Conservation (phyloP, 2,797 vertebrate species). For the Poecile montanus region DNA sequence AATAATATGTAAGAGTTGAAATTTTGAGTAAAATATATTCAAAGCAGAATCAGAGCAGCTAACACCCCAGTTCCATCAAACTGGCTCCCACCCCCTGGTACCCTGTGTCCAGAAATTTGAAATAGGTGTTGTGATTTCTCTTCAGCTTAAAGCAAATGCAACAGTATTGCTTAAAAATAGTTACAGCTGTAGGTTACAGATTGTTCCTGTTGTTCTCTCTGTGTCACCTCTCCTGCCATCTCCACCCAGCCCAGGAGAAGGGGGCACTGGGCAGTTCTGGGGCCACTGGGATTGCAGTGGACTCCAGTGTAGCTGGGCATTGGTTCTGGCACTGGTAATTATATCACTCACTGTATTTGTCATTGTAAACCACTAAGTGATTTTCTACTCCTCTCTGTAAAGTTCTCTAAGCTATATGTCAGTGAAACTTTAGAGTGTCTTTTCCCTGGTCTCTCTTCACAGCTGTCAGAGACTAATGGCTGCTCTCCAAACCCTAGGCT, state of each 20-base stretch:
- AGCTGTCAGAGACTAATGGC: background rate
- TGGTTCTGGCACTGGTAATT: background rate
- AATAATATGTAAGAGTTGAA: background rate
- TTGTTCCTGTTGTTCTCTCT: background rate
- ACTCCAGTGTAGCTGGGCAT: background rate
- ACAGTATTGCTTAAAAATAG: background rate
- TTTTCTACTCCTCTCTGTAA: background rate
- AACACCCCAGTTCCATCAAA: background rate
- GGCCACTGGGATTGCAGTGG: background rate
- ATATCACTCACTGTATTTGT: background rate
- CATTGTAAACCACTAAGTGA: background rate
- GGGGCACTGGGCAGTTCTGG: background rate
- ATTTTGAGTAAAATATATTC: background rate
- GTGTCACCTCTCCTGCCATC: background rate
- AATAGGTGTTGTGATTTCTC: background rate
- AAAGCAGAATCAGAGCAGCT: background rate
- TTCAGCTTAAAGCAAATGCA: background rate
- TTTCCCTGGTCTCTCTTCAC: background rate
- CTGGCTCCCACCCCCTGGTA: background rate
- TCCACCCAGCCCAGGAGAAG: fast-evolving
- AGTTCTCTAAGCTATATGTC: background rate
- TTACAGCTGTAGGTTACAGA: background rate
- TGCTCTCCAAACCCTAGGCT: background rate
- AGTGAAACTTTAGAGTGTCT: background rate
- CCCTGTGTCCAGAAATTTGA: background rate